Conservation (phyloP, 92 coral and sea anemone genomes). For the Epizoanthus scotinus region DNA sequence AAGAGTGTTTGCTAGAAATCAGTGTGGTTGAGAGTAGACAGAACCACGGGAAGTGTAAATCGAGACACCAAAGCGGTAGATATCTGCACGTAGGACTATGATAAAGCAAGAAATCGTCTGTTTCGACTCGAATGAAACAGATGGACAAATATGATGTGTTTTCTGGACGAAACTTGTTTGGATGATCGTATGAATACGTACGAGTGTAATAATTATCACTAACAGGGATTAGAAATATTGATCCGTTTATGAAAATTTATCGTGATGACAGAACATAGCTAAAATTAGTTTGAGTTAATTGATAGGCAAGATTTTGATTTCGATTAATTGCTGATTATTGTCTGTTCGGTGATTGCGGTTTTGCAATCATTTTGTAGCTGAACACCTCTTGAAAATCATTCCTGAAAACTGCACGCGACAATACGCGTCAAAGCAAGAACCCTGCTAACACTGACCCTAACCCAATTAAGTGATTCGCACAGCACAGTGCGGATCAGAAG, state of each 20-base stretch:
- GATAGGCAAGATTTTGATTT: conserved; percentile 60
- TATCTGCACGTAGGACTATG: conserved; percentile 35
- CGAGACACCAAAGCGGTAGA: conserved; percentile 10
- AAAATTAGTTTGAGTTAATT: conserved; percentile 67
- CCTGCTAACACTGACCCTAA: background rate
- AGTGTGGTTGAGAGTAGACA: conserved; percentile 19
- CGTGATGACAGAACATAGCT: conserved; percentile 62
- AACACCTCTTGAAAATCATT: background rate
- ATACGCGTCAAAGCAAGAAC: background rate
- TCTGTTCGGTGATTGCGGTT: conserved; percentile 51
- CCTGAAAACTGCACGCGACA: background rate
- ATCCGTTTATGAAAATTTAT: conserved; percentile 70
- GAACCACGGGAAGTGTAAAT: conserved; percentile 2
- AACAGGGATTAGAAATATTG: conserved; percentile 56
- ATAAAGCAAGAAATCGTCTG: background rate
- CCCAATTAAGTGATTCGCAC: background rate
- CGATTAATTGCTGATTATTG: conserved; percentile 57
- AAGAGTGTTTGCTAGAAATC: conserved; percentile 11
- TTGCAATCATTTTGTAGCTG: conserved; percentile 10
- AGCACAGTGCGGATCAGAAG: background rate
- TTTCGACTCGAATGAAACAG: background rate
- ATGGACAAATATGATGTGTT: conserved; percentile 7
- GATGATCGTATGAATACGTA: conserved; percentile 41
- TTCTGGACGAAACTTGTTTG: conserved; percentile 29
- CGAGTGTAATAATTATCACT: conserved; percentile 64